These are phyloP conservation scores for Ianthella basta DNA, from an alignment of 37 sponge, comb jelly and placozoan genomes.

Conservation along the genomic window DNA sequence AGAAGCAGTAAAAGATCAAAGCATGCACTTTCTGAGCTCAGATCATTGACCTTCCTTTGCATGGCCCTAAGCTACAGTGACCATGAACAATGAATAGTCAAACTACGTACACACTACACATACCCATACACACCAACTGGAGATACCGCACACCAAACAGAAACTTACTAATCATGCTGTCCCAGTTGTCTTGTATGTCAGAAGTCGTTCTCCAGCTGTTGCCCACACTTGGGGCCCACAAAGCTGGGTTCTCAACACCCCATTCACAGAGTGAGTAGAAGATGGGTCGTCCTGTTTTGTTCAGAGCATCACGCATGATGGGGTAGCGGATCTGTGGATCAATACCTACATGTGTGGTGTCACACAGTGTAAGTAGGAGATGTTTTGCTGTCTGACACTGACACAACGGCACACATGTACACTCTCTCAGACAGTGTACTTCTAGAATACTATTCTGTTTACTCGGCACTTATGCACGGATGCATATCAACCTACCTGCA, in stretches of 20 bases:
- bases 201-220: slow-evolving; percentile 91
- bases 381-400: not conserved
- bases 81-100: too few species aligned
- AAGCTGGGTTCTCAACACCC: slow-evolving; percentile 65
- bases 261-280: slow-evolving; percentile 91
- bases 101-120: too few species aligned
- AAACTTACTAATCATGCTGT: slow-evolving; percentile 40
- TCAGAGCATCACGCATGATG: slow-evolving; percentile 80
- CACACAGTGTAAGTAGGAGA: not conserved
- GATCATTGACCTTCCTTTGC: too few species aligned
- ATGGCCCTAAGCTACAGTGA: too few species aligned
- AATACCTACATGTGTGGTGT: not conserved
- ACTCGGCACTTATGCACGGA: too few species aligned
- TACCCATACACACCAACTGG: too few species aligned
- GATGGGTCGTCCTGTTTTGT: slow-evolving; percentile 70
- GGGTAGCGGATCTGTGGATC: slow-evolving; percentile 70
- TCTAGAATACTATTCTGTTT: too few species aligned
- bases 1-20: too few species aligned
- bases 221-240: slow-evolving; percentile 74
- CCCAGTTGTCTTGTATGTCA: slow-evolving; percentile 76
- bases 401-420: too few species aligned
- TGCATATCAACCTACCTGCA: not conserved
- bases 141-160: too few species aligned
- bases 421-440: too few species aligned
- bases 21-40: too few species aligned